phyloP scores from a whole-genome alignment of 2,113 vertebrate species.

The Rana temporaria region DNA sequence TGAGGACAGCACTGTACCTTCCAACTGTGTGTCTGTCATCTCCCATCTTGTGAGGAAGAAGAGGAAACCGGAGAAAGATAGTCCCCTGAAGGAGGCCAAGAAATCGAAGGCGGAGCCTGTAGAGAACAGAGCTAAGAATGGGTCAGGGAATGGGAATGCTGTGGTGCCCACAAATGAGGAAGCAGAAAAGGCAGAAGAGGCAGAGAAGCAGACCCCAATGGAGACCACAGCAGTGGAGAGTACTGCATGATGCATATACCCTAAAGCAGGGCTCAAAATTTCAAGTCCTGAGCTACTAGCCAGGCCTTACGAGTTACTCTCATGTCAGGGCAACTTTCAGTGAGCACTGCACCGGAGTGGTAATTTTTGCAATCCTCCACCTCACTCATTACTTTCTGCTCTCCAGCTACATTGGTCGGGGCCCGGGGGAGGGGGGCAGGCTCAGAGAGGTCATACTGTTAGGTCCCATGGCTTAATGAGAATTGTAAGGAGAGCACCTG shows the following conservation, averaged over 20 bases:
- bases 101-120: conserved; percentile 89
- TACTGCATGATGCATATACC: conserved; percentile 79
- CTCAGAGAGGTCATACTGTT: no score
- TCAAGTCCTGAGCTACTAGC: no score
- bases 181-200: conserved; percentile 82
- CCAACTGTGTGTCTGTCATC: conserved; percentile 88
- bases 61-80: conserved; percentile 96
- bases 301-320: no score
- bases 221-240: conserved; percentile 81
- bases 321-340: no score
- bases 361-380: no score
- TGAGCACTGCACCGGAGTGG: no score
- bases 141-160: conserved; percentile 67
- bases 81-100: conserved; percentile 92
- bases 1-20: conserved; percentile 75
- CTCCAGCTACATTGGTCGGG: no score
- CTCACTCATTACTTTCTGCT: no score
- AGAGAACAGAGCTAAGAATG: conserved; percentile 85
- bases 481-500: no score
- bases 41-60: conserved; percentile 97
- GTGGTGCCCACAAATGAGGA: conserved; percentile 80
- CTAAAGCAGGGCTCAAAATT: no score
- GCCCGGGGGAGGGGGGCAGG: no score
- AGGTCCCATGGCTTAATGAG: no score
- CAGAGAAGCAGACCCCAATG: conserved; percentile 69